phyloP scores from a whole-genome alignment of 2,888 invertebrate species.

The Ceramica pisi region DNA sequence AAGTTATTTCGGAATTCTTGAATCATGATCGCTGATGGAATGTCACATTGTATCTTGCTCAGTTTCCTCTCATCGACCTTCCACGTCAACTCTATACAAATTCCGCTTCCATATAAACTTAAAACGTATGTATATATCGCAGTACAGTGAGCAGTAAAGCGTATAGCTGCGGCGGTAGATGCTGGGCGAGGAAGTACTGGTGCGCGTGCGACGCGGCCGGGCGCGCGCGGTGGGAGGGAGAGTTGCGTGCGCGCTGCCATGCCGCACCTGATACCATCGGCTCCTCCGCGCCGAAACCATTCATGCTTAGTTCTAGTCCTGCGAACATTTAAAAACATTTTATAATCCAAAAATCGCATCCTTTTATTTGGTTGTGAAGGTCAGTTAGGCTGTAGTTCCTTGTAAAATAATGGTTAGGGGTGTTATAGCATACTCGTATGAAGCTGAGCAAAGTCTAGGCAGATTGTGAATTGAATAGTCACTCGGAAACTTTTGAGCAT shows the following conservation, averaged over 20 bases:
- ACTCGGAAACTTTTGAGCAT: too few species aligned
- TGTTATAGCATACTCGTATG: too few species aligned
- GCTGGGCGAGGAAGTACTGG: conserved; percentile 80
- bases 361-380: too few species aligned
- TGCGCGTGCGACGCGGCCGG: conserved; percentile 84
- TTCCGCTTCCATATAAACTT: conserved; percentile 41
- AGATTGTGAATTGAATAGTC: too few species aligned
- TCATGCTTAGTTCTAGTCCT: conserved; percentile 86
- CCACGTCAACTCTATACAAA: conserved; percentile 26
- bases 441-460: too few species aligned
- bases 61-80: background rate
- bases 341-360: background rate
- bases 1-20: background rate
- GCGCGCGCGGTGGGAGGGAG: conserved; percentile 72
- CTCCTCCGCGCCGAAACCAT: conserved; percentile 84
- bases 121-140: conserved; percentile 81
- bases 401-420: too few species aligned
- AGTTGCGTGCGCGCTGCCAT: conserved; percentile 85
- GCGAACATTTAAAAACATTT: conserved; percentile 18
- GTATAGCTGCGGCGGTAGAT: conserved; percentile 82
- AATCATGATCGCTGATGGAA: background rate
- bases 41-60: background rate
- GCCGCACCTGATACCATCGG: conserved; percentile 88
- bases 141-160: conserved; percentile 80
- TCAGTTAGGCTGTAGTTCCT: too few species aligned